phyloP scores from a whole-genome alignment of 2,113 vertebrate genomes.

The Chiloscyllium plagiosum region DNA sequence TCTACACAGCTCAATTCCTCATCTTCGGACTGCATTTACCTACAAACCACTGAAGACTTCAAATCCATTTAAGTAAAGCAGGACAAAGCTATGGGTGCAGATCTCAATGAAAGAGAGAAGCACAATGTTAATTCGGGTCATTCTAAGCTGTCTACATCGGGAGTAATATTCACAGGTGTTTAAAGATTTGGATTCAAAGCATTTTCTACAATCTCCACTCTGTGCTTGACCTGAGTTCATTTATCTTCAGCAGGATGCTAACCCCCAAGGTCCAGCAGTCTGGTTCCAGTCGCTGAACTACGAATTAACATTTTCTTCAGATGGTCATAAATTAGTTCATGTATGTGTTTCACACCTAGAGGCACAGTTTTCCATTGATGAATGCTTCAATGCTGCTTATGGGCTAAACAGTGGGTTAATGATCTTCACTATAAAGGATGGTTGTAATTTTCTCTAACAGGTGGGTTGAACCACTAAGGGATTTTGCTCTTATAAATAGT shows the following conservation, averaged over 20 bases:
- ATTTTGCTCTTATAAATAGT: slow-evolving; percentile 9
- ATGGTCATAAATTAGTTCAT: background rate
- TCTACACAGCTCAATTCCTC: background rate
- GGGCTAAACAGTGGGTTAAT: background rate
- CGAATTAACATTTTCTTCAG: background rate
- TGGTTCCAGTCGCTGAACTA: background rate
- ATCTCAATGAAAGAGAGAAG: background rate
- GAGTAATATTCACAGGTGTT: background rate
- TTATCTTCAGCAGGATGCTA: background rate
- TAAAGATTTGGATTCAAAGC: background rate
- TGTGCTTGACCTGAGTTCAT: background rate
- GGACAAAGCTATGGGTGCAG: background rate
- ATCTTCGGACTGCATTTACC: background rate
- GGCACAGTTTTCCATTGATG: background rate
- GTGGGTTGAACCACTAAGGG: background rate
- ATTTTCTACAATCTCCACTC: background rate
- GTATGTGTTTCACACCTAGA: background rate
- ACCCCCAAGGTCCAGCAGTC: background rate
- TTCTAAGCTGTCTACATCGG: background rate
- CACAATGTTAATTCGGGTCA: background rate
- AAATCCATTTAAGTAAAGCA: background rate
- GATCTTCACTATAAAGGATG: background rate
- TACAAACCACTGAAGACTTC: background rate
- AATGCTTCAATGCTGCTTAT: background rate
- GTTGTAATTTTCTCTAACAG: background rate